Evolutionary conservation across 2,797 vertebrate genomes (phyloP), one percentile per base, ranked within the genome.

Genomic region (Acrossocheilus fasciatus): DNA sequence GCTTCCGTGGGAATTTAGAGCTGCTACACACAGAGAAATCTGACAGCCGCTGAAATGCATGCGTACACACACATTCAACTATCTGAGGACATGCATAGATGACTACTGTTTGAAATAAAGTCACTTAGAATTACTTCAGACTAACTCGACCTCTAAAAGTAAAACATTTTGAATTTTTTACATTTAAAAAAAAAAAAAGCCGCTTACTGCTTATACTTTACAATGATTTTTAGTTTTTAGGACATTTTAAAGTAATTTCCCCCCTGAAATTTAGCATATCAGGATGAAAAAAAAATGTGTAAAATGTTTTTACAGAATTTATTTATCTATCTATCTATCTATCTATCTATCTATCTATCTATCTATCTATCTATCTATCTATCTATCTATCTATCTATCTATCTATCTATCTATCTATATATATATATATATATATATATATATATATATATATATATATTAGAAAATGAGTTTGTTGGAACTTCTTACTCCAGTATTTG

Each of bases 1-100:
- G 86, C 87, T 90, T 88, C 91, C 68, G 77, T 62, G 81, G 87
- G 47, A 91, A 91, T 92, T 90, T 89, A 89, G 86, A 85, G 85
- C 88, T 87, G 88, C 41, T 87, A 85, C 90, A 90, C 78, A 88
- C 52, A 85, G 87, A 57, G 57, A 72, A 76, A 88, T 81, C 86
- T 73, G 64, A 39, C 84, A 81, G 84, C 39, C 69, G 43, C 17
- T 6, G 66, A 84, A 78, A 59, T 70, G 82, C 47, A 86, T 68
- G 43, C 54, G 23, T 57, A 62, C 50, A 86, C 68, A 6, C 20
- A 45, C 20, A 77, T 70, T 82, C 45, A 62, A 34, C 68, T 11
- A 64, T 78, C 82, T 50, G 69, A 72, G 69, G 52, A 64, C 77
- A 26, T 20, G 52, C 64, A 18, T 15, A 9, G 18, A 66, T 4